Evolutionary conservation across 23 tunicate species (phyloP).

Genomic region (Ascidia mentula): DNA sequence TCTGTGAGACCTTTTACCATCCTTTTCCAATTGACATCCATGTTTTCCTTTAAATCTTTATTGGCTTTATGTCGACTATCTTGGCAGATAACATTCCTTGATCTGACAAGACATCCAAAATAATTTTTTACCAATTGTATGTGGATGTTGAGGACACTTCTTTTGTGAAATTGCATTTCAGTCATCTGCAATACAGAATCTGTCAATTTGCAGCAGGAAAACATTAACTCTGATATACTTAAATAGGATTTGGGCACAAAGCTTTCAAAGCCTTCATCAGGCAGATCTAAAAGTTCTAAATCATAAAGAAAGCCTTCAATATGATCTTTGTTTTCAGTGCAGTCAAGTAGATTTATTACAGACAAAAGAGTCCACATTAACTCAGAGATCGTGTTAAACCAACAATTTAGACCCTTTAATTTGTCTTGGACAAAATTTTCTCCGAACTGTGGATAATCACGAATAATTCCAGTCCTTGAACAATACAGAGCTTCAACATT

Average conservation of each 20-base stretch:
- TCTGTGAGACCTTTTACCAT: neutral
- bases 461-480: neutral
- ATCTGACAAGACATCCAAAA: constrained; percentile 36
- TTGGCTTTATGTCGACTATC: constrained; percentile 9
- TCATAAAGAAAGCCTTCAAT: neutral
- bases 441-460: neutral
- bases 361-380: neutral
- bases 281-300: neutral
- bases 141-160: constrained; percentile 32
- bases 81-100: neutral
- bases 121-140: constrained; percentile 20
- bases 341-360: neutral
- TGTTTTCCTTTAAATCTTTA: neutral
- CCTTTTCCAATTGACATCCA: neutral
- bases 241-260: neutral
- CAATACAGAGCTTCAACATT: neutral
- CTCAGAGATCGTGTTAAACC: neutral
- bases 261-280: neutral
- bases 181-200: constrained; percentile 27
- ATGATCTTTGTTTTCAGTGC: neutral
- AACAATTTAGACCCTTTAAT: neutral
- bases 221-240: neutral
- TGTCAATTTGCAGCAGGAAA: constrained; percentile 2
- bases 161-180: constrained; percentile 26
- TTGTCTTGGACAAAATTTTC: neutral